These are phyloP conservation scores for Erethizon dorsatum DNA, from an alignment of 2,797 vertebrate species.

Conservation along the genomic window DNA sequence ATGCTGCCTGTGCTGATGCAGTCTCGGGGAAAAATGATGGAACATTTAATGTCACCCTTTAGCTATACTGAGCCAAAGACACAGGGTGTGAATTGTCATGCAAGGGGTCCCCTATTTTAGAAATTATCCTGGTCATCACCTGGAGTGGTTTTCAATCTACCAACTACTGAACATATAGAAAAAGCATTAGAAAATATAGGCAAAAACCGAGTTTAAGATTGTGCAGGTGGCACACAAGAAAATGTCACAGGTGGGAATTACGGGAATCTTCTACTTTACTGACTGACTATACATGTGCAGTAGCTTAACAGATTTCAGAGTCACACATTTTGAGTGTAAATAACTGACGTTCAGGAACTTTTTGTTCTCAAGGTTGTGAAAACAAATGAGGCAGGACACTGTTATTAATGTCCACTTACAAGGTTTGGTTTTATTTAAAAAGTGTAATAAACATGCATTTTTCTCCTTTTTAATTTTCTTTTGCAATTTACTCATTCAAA, in stretches of 20 bases:
- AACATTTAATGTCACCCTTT: neutral
- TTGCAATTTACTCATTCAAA: constrained; percentile 87
- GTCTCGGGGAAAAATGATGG: neutral
- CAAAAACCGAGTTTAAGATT: constrained; percentile 30
- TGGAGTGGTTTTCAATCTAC: constrained; percentile 14
- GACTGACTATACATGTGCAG: constrained; percentile 80
- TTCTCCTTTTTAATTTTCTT: constrained; percentile 84
- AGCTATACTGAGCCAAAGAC: constrained; percentile 41
- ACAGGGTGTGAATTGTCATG: neutral
- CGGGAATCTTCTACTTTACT: constrained; percentile 64
- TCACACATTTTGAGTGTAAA: constrained; percentile 67
- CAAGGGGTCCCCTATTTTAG: neutral
- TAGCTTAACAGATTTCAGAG: constrained; percentile 82
- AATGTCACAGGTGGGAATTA: constrained; percentile 57
- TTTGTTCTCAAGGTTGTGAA: constrained; percentile 84
- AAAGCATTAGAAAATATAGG: constrained; percentile 40
- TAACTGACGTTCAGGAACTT: constrained; percentile 79
- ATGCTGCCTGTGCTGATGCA: neutral
- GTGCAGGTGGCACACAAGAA: constrained; percentile 36
- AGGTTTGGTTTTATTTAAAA: constrained; percentile 91
- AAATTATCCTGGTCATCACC: neutral
- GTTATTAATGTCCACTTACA: constrained; percentile 91
- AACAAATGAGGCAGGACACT: constrained; percentile 91
- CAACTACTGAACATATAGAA: constrained; percentile 40
- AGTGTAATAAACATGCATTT: constrained; percentile 89